phyloP scores from a whole-genome alignment of 30 jellyfish, hydroid and myxozoan species.

The Chrysaora quinquecirrha region DNA sequence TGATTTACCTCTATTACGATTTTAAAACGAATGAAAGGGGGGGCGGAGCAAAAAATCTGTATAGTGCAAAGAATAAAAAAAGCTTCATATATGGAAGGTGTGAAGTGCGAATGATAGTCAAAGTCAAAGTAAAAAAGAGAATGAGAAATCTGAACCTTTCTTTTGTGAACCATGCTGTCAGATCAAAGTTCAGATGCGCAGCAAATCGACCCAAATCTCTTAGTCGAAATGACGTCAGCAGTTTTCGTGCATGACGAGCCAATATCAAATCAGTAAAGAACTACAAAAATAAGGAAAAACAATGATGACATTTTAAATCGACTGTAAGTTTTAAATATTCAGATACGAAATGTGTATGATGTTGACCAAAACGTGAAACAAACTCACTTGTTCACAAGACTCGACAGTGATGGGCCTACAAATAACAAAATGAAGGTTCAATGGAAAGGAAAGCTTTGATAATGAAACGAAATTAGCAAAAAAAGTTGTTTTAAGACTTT shows the following conservation, averaged over 20 bases:
- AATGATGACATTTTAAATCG: no score
- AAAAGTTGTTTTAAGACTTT: no score
- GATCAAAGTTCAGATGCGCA: slow-evolving; percentile 85
- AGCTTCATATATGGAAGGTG: no score
- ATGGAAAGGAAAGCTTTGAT: no score
- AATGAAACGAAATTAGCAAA: background rate
- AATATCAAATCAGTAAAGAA: slow-evolving; percentile 89
- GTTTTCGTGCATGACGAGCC: slow-evolving; percentile 89
- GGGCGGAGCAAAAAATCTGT: no score
- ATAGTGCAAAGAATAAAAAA: no score
- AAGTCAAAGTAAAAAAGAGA: no score
- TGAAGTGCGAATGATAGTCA: no score
- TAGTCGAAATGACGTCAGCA: slow-evolving; percentile 68
- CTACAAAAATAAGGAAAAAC: slow-evolving; percentile 24
- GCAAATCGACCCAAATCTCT: slow-evolving; percentile 87
- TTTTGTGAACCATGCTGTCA: slow-evolving; percentile 86
- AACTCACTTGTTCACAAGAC: slow-evolving; percentile 85
- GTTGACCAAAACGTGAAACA: no score
- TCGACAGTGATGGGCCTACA: slow-evolving; percentile 86
- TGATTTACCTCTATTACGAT: background rate
- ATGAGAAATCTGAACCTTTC: no score
- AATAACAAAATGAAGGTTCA: background rate
- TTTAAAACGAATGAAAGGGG: background rate
- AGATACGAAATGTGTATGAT: no score
- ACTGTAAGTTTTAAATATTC: no score